Conservation (phyloP, 1,140 invertebrate species). For the Nebria ingens region DNA sequence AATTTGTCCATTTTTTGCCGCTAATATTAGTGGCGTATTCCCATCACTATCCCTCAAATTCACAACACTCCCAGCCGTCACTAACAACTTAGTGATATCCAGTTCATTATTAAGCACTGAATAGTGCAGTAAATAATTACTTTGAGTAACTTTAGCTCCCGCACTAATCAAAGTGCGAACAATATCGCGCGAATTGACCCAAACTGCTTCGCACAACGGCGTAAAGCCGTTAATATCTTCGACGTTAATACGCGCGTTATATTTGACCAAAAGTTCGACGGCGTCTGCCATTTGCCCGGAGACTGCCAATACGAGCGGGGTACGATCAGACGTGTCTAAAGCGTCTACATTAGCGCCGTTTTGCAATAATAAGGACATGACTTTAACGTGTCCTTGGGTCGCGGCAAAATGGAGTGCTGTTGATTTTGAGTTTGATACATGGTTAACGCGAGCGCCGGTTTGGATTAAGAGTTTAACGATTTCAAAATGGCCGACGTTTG, state of each 20-base stretch:
- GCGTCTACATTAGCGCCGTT: conserved; percentile 45
- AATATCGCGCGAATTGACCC: conserved; percentile 35
- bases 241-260: conserved; percentile 45
- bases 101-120: conserved; percentile 39
- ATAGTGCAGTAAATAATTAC: conserved; percentile 45
- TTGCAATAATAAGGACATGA: conserved; percentile 46
- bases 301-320: conserved; percentile 44
- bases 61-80: conserved; percentile 39
- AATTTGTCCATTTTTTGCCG: conserved; percentile 43
- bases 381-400: conserved; percentile 45
- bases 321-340: conserved; percentile 43
- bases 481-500: conserved; percentile 38
- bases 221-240: conserved; percentile 44
- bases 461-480: conserved; percentile 62
- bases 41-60: conserved; percentile 43
- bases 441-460: conserved; percentile 66
- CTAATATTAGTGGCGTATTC: conserved; percentile 50
- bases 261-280: conserved; percentile 37
- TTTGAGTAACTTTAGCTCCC: conserved; percentile 45
- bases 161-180: conserved; percentile 35
- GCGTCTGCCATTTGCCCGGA: conserved; percentile 35
- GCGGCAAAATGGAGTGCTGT: conserved; percentile 85
- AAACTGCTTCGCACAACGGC: conserved; percentile 43
- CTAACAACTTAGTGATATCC: conserved; percentile 38
- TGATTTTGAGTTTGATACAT: conserved; percentile 74